phyloP scores from a whole-genome alignment of 1,140 invertebrate species.

The Hormaphis cornu region DNA sequence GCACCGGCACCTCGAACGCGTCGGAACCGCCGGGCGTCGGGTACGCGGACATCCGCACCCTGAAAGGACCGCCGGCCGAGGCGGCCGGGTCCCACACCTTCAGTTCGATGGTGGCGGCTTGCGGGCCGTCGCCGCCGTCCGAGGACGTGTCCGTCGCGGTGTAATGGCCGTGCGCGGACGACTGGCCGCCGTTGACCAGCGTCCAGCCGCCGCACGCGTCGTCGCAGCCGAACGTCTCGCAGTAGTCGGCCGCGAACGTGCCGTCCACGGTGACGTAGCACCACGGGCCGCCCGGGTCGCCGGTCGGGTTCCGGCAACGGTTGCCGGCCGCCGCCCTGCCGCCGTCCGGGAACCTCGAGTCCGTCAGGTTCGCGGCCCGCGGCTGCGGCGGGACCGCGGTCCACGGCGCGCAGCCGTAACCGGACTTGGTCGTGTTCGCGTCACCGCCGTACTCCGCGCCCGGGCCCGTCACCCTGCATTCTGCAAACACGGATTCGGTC shows the following conservation, averaged over 20 bases:
- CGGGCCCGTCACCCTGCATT: not conserved
- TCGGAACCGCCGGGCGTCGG: not conserved
- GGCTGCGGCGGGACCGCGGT: not conserved
- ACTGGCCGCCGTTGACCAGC: not conserved
- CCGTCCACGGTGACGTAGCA: not conserved
- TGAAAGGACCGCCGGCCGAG: not conserved
- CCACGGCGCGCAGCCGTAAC: not conserved
- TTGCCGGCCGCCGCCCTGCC: not conserved
- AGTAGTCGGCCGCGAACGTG: not conserved
- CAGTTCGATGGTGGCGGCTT: not conserved
- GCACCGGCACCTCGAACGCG: not conserved
- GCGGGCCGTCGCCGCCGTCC: not conserved
- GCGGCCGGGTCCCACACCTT: not conserved
- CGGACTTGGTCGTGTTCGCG: not conserved
- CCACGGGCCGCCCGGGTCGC: constrained; percentile 1
- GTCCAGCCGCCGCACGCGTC: not conserved
- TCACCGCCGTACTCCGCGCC: constrained; percentile 5
- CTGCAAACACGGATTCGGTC: not conserved
- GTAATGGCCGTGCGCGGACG: not conserved
- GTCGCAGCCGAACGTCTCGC: not conserved
- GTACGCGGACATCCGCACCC: not conserved
- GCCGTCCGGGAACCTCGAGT: not conserved
- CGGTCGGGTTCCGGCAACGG: constrained; percentile 8
- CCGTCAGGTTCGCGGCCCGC: not conserved
- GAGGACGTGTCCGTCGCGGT: not conserved